These are phyloP conservation scores for Gryon sp. DNA, from an alignment of 1,140 invertebrate species.

Conservation along the genomic window DNA sequence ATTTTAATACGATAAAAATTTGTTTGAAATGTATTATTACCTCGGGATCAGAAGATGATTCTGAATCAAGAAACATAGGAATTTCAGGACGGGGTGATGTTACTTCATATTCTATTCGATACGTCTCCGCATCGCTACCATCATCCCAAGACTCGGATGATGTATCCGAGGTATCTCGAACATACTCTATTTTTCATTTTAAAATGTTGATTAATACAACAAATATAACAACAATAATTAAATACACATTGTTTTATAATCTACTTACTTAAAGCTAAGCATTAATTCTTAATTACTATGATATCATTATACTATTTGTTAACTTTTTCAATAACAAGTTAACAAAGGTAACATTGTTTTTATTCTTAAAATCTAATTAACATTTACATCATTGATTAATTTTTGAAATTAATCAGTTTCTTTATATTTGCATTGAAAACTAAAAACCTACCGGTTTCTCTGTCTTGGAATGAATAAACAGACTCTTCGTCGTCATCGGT, in stretches of 20 bases:
- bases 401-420: too few species aligned
- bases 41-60: constrained; percentile 63
- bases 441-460: constrained; percentile 65
- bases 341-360: too few species aligned
- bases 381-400: too few species aligned
- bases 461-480: constrained; percentile 64
- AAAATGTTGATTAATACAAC: constrained; percentile 20
- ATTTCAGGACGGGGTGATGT: constrained; percentile 49
- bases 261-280: too few species aligned
- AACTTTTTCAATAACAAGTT: too few species aligned
- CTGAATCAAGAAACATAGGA: constrained; percentile 23
- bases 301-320: too few species aligned
- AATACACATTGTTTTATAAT: too few species aligned
- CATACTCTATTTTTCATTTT: constrained; percentile 58
- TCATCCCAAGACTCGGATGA: constrained; percentile 50
- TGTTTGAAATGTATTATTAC: constrained; percentile 27
- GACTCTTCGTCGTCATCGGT: constrained; percentile 68
- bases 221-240: not conserved
- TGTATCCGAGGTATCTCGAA: constrained; percentile 64
- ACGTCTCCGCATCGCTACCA: constrained; percentile 38
- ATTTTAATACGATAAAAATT: not conserved
- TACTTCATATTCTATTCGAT: constrained; percentile 61
- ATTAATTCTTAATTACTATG: too few species aligned
- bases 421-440: not conserved
- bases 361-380: too few species aligned